Evolutionary conservation across 2,113 vertebrate species (phyloP), one percentile per base, ranked within the genome.

Genomic region (Cyphomyrus plagiostoma): DNA sequence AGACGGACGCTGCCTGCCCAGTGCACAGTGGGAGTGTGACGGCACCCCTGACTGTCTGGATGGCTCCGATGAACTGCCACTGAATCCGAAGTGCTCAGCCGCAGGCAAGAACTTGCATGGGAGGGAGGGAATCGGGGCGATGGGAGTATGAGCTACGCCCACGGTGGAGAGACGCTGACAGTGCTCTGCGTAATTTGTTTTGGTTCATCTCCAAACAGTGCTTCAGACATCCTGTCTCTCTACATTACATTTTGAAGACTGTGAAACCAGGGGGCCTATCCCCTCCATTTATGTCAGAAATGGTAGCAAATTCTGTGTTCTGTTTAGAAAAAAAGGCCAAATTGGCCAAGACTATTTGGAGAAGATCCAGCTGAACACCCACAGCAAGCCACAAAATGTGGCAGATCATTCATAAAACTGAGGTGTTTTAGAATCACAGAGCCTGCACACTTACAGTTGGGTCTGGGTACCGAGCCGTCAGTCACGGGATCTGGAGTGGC

Each of bases 21-120:
- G 95, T 23, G 92, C 91, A 23, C 96, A 97, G 15, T 97, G 97
- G 97, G 97, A 97, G 21, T 97, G 97, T 89, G 97, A 98, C 0
- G 96, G 97, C 1, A 95, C 97, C 84, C 96, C 96, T 11, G 97
- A 97, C 92, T 98, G 97, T 87, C 95, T 93, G 82, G 97, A 98
- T 92, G 95, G 92, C 92, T 98, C 97, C 66, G 97, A 98, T 90
- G 97, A 98, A 91, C 95, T 95, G 1, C 97, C 97, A 4, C 89
- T 97, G 92, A 98, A 98, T 66, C 91, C 88, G 26, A 97, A 96
- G 91, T 97, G 97, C 92, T 95, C 87, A 90, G 96, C 91, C 93
- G 95, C 97, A 97, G 97, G 97, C 90, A 92, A 92, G 93, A 53
- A 26, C 89, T 39, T 13, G 15, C 35, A 42, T 23, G n/a, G 19